These are phyloP conservation scores for Pterois miles DNA, from an alignment of 2,797 vertebrate species.

Conservation along the genomic window DNA sequence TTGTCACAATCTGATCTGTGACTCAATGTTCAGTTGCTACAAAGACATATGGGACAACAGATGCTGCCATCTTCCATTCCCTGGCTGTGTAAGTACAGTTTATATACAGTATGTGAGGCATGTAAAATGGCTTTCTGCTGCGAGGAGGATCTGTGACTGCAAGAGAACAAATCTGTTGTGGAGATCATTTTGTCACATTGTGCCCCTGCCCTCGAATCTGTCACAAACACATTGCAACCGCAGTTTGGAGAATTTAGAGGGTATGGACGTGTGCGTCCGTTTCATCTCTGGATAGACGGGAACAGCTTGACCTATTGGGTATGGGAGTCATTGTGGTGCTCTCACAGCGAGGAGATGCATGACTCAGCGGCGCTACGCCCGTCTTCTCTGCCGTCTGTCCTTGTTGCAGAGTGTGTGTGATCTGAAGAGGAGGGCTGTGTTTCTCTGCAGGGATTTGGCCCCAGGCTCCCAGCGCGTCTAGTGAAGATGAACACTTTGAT, in stretches of 20 bases:
- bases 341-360: constrained; percentile 25
- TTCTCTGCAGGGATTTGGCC: constrained; percentile 71
- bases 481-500: constrained; percentile 69
- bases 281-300: constrained; percentile 15
- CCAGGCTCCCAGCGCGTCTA: constrained; percentile 49
- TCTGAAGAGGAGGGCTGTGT: constrained; percentile 54
- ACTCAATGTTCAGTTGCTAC: constrained; percentile 6
- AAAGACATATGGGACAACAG: constrained; percentile 34
- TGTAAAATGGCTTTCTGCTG: neutral
- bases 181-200: neutral
- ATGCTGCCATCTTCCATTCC: neutral
- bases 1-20: neutral
- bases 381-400: constrained; percentile 50
- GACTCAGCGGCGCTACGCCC: constrained; percentile 38
- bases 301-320: constrained; percentile 44
- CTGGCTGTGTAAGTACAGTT: neutral
- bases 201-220: neutral
- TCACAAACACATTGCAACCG: neutral
- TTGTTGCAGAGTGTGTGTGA: constrained; percentile 14
- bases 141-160: neutral
- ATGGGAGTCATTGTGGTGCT: constrained; percentile 3
- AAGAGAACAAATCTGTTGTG: neutral
- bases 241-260: neutral
- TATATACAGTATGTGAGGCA: constrained; percentile 4
- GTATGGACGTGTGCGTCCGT: neutral